Evolutionary conservation across 2,113 vertebrate genomes (phyloP).

Genomic region (Columba livia): DNA sequence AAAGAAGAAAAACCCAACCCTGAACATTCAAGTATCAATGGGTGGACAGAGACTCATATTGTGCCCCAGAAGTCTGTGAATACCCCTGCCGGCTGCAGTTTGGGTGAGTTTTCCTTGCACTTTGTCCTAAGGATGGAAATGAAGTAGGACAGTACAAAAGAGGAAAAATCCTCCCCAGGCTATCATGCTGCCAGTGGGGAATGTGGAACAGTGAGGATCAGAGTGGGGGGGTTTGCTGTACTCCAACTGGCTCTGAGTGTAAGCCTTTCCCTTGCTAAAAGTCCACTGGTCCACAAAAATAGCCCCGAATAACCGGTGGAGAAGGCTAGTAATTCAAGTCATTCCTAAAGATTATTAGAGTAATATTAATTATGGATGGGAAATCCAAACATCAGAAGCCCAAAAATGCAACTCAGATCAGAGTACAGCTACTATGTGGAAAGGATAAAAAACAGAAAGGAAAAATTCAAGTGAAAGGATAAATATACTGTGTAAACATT

Average conservation of each 20-base stretch:
- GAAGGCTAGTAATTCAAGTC: not conserved
- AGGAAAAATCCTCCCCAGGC: not conserved
- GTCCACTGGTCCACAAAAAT: not conserved
- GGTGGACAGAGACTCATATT: not conserved
- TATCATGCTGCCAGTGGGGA: not conserved
- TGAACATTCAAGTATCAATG: not conserved
- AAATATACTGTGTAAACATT: slow-evolving; percentile 2
- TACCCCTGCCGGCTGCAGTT: not conserved
- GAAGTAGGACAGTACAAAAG: not conserved
- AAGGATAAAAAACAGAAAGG: slow-evolving; percentile 14
- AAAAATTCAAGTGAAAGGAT: not conserved
- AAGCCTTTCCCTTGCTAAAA: not conserved
- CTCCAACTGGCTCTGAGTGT: not conserved
- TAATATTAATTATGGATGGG: not conserved
- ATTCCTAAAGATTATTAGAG: not conserved
- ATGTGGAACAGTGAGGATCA: not conserved
- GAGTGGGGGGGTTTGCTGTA: not conserved
- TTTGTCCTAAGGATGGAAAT: not conserved
- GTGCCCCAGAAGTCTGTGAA: not conserved
- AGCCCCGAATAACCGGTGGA: not conserved
- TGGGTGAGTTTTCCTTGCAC: not conserved
- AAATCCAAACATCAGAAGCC: slow-evolving; percentile 7
- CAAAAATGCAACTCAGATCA: not conserved
- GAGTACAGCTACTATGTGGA: not conserved
- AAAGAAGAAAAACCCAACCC: not conserved